phyloP scores from a whole-genome alignment of 2,888 invertebrate genomes.

The Conchocele bisecta region DNA sequence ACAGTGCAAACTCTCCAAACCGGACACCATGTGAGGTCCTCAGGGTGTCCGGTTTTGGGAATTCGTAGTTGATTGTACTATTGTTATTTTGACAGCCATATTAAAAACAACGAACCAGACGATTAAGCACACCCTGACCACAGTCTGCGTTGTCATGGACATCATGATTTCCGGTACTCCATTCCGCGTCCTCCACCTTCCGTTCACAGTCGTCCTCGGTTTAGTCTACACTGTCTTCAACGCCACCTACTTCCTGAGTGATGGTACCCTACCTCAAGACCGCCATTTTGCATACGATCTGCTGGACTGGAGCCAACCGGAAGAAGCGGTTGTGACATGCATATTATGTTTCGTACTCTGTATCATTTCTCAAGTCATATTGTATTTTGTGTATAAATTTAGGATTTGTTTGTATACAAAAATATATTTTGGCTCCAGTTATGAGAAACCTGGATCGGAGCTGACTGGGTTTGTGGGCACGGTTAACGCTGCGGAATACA shows the following conservation, averaged over 20 bases:
- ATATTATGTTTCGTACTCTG: slow-evolving; percentile 70
- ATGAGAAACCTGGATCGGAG: slow-evolving; percentile 63
- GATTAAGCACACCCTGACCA: slow-evolving; percentile 77
- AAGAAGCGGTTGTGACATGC: slow-evolving; percentile 76
- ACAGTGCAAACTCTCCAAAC: no score
- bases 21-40: no score
- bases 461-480: slow-evolving; percentile 66
- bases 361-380: slow-evolving; percentile 66
- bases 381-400: slow-evolving; percentile 67
- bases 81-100: no score
- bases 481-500: slow-evolving; percentile 40
- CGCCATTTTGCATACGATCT: slow-evolving; percentile 77
- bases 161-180: slow-evolving; percentile 73
- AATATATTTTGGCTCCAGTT: slow-evolving; percentile 55
- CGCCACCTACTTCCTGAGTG: slow-evolving; percentile 77
- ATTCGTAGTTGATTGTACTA: no score
- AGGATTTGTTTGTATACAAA: slow-evolving; percentile 62
- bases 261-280: slow-evolving; percentile 73
- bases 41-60: no score
- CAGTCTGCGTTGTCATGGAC: slow-evolving; percentile 74
- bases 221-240: slow-evolving; percentile 78
- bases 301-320: slow-evolving; percentile 77
- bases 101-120: slow-evolving; percentile 72
- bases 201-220: slow-evolving; percentile 75
- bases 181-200: slow-evolving; percentile 76